A percentile compares a stretch with the other conserved stretches of the same genome.
These are phyloP conservation scores for Thera britannica DNA, from an alignment of 2,888 invertebrate species.

Conservation along the genomic window DNA sequence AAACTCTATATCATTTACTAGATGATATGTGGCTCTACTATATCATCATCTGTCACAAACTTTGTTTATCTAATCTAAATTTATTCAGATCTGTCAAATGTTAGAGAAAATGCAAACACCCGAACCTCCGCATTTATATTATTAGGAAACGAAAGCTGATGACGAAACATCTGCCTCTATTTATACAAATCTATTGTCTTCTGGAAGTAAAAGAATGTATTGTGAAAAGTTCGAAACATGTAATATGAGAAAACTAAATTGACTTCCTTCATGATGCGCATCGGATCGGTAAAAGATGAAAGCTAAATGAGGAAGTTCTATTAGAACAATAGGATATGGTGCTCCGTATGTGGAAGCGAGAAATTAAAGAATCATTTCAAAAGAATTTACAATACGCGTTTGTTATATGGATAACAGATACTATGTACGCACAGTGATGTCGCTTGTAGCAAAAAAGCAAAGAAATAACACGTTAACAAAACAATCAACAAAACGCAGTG, in stretches of 20 bases:
- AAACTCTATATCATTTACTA: neutral
- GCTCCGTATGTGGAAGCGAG: slow-evolving; percentile 19
- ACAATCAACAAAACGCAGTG: slow-evolving; percentile 4
- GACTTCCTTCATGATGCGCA: slow-evolving; percentile 25
- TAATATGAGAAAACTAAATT: slow-evolving; percentile 23
- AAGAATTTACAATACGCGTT: slow-evolving; percentile 8
- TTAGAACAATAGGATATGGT: slow-evolving; percentile 33
- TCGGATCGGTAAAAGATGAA: slow-evolving; percentile 40
- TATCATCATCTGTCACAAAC: neutral
- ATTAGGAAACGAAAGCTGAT: neutral
- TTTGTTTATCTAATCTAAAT: too few species aligned
- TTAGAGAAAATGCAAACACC: neutral
- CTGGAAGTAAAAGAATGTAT: slow-evolving; percentile 2
- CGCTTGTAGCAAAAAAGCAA: neutral
- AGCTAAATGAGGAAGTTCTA: slow-evolving; percentile 36
- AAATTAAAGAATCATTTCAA: slow-evolving; percentile 17
- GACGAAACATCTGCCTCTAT: neutral
- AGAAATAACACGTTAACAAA: neutral
- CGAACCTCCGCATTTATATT: neutral
- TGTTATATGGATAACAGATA: neutral
- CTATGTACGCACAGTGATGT: neutral
- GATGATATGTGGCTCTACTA: neutral
- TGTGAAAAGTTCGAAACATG: slow-evolving; percentile 7
- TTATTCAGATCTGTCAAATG: neutral
- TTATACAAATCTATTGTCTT: neutral